These are phyloP conservation scores for Plecotus auritus DNA, from an alignment of 2,113 vertebrate genomes.

Conservation along the genomic window DNA sequence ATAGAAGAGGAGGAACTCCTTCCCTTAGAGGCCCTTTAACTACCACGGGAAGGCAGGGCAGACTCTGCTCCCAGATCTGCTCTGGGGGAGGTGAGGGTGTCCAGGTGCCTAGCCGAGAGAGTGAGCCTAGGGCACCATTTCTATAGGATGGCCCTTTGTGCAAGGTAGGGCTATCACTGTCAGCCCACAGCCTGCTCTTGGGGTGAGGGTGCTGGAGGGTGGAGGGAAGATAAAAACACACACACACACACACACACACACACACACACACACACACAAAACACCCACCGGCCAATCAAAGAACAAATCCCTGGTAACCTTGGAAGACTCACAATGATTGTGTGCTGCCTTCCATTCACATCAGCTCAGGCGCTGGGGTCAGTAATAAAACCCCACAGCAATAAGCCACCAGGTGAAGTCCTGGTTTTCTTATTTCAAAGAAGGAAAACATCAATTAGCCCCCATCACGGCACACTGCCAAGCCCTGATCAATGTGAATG, in stretches of 20 bases:
- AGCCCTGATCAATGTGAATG: background rate
- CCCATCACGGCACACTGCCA: background rate
- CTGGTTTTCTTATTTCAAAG: background rate
- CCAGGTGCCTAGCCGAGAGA: background rate
- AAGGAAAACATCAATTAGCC: conserved; percentile 20
- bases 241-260: too few relatives aligned
- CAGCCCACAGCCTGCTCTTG: background rate
- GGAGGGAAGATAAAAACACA: background rate
- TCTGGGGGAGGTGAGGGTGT: fast-evolving
- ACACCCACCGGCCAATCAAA: background rate
- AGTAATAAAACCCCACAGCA: background rate
- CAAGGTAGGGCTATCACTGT: background rate
- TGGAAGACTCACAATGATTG: background rate
- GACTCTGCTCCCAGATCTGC: background rate
- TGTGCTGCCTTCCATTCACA: background rate
- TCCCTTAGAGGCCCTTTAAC: background rate
- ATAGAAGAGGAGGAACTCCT: background rate
- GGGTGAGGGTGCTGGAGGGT: background rate
- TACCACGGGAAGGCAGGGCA: background rate
- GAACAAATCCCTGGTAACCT: background rate
- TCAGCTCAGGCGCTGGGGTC: background rate
- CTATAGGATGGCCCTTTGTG: background rate
- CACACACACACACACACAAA: too few relatives aligned
- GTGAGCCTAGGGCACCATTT: background rate
- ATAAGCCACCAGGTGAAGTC: background rate